Evolutionary conservation across 2,113 vertebrate species (phyloP).

Genomic region (Mobula hypostoma): DNA sequence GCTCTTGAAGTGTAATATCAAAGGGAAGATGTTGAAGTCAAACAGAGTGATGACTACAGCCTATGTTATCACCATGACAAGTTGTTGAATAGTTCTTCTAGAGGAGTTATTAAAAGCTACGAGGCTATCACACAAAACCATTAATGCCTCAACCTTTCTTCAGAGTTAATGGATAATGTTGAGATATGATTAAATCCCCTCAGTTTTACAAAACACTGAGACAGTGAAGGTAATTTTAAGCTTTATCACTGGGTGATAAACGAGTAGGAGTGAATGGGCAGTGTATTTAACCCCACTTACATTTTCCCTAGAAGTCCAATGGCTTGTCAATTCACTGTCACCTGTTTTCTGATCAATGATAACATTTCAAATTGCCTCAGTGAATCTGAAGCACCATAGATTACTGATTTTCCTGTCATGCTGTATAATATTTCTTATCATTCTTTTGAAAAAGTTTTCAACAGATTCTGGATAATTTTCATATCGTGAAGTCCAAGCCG

Average conservation of each 20-base stretch:
- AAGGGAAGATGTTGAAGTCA: neutral
- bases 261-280: neutral
- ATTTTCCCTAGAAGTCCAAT: neutral
- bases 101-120: neutral
- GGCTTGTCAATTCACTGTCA: no score
- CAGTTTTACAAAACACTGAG: neutral
- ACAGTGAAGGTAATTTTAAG: constrained; percentile 6
- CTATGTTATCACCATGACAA: neutral
- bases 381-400: neutral
- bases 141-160: neutral
- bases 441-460: neutral
- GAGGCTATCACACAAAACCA: neutral
- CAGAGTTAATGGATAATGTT: constrained; percentile 3
- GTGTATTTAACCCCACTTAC: neutral
- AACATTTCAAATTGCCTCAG: neutral
- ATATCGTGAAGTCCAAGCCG: neutral
- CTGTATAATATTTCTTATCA: neutral
- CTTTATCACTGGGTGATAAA: neutral
- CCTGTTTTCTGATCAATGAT: neutral
- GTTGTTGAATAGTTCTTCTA: neutral
- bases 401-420: neutral
- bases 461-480: neutral
- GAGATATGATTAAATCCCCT: constrained; percentile 2
- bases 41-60: neutral
- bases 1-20: neutral